Evolutionary conservation across 2,797 vertebrate genomes (phyloP).

Genomic region (Oophaga sylvatica): DNA sequence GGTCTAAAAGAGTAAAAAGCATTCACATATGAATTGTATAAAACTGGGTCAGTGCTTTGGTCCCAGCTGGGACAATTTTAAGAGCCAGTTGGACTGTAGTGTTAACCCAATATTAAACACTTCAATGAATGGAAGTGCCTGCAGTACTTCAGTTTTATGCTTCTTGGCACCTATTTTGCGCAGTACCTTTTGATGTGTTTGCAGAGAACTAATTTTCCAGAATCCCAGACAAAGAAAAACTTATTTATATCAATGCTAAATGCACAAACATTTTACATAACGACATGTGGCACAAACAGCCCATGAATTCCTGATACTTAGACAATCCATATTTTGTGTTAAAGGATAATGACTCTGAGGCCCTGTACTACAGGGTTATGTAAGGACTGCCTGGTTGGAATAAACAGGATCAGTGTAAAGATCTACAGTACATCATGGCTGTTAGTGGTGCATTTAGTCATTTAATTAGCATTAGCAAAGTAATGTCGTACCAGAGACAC

Average conservation of each 20-base stretch:
- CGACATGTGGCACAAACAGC: constrained; percentile 26
- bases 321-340: constrained; percentile 17
- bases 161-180: constrained; percentile 31
- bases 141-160: constrained; percentile 54
- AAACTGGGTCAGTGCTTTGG: constrained; percentile 45
- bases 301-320: constrained; percentile 22
- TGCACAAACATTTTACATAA: constrained; percentile 37
- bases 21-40: constrained; percentile 47
- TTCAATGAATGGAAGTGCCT: constrained; percentile 46
- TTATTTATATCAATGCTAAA: constrained; percentile 48
- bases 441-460: constrained; percentile 3
- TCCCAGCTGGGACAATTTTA: constrained; percentile 50
- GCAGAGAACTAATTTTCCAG: constrained; percentile 40
- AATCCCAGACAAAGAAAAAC: constrained; percentile 50
- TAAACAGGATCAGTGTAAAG: not conserved
- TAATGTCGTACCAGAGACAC: constrained; percentile 19
- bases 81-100: constrained; percentile 49
- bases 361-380: constrained; percentile 24
- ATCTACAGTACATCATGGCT: not conserved
- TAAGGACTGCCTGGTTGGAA: constrained; percentile 23
- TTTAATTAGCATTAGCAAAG: constrained; percentile 42
- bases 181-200: constrained; percentile 46
- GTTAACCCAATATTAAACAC: constrained; percentile 61
- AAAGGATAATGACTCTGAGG: constrained; percentile 23
- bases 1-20: constrained; percentile 28